A percentile compares a stretch with the other conserved stretches of the same genome.
These are phyloP conservation scores for Drosophila atripex DNA, from an alignment of 2,888 invertebrate genomes.

Conservation along the genomic window DNA sequence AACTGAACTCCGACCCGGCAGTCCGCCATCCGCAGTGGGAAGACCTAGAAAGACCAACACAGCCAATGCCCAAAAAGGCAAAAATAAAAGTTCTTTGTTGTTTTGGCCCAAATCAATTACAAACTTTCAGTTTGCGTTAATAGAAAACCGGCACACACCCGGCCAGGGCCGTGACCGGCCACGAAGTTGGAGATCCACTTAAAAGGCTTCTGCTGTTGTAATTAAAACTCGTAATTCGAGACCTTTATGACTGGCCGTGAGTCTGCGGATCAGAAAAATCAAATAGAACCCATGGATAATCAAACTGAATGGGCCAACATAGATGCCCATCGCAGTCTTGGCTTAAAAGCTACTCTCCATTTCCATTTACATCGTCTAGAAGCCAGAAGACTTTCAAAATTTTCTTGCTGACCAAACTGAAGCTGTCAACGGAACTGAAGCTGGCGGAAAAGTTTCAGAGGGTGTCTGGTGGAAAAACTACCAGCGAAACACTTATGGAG, in stretches of 20 bases:
- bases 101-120: constrained; percentile 77
- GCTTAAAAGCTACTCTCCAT: neutral
- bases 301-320: constrained; percentile 1
- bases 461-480: constrained; percentile 16
- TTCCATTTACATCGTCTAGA: constrained; percentile 11
- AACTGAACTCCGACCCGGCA: constrained; percentile 22
- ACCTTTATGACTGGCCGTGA: constrained; percentile 15
- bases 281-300: neutral
- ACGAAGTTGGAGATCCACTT: constrained; percentile 38
- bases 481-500: constrained; percentile 43
- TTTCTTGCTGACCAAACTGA: constrained; percentile 8
- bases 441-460: constrained; percentile 13
- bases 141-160: constrained; percentile 46
- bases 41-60: constrained; percentile 30
- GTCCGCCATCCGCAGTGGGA: constrained; percentile 44
- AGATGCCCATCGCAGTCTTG: constrained; percentile 12
- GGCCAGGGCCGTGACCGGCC: constrained; percentile 15
- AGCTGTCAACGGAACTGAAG: constrained; percentile 5
- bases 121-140: constrained; percentile 67
- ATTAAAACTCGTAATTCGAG: constrained; percentile 67
- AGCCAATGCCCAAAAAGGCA: constrained; percentile 41
- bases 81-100: constrained; percentile 51
- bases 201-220: constrained; percentile 78
- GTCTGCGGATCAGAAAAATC: constrained; percentile 18
- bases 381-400: neutral